Percentiles rank a stretch among this genome's conserved stretches.
Conservation (phyloP, 2,113 vertebrate genomes). For the Thunnus maccoyii region DNA sequence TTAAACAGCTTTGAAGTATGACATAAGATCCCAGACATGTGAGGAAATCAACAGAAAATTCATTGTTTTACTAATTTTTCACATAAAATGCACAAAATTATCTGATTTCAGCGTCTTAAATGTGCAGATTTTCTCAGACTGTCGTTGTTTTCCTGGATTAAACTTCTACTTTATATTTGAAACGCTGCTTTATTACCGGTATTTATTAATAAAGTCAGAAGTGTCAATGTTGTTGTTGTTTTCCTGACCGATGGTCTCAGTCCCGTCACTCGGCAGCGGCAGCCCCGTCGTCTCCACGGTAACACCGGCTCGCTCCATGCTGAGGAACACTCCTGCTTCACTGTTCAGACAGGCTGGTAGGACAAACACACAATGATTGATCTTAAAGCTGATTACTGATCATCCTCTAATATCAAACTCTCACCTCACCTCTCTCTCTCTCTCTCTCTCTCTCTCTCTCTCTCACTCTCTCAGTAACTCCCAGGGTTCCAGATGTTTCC, state of each 20-base stretch:
- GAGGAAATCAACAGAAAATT: no score
- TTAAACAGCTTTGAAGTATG: no score
- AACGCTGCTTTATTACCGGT: no score
- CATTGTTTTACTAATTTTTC: no score
- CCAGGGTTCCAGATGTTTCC: constrained; percentile 74
- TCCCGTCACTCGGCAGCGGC: constrained; percentile 66
- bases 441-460: neutral
- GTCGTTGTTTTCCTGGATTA: no score
- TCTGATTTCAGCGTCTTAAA: no score
- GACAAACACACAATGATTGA: constrained; percentile 59
- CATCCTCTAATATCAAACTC: neutral
- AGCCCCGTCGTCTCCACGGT: constrained; percentile 47
- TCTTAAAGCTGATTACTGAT: neutral
- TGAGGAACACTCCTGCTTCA: constrained; percentile 75
- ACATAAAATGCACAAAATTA: no score
- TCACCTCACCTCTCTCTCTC: neutral
- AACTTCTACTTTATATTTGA: no score
- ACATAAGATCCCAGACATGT: no score
- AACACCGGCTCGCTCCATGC: constrained; percentile 71
- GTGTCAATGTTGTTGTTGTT: constrained; percentile 27
- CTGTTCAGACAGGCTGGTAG: constrained; percentile 81
- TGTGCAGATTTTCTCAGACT: no score
- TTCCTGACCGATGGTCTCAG: constrained; percentile 65
- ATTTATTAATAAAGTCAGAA: neutral
- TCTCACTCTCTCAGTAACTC: constrained; percentile 75